A percentile compares a stretch with the other conserved stretches of the same genome.
These are phyloP conservation scores for Fistularia tabacaria DNA, from an alignment of 2,797 vertebrate species.

Conservation along the genomic window DNA sequence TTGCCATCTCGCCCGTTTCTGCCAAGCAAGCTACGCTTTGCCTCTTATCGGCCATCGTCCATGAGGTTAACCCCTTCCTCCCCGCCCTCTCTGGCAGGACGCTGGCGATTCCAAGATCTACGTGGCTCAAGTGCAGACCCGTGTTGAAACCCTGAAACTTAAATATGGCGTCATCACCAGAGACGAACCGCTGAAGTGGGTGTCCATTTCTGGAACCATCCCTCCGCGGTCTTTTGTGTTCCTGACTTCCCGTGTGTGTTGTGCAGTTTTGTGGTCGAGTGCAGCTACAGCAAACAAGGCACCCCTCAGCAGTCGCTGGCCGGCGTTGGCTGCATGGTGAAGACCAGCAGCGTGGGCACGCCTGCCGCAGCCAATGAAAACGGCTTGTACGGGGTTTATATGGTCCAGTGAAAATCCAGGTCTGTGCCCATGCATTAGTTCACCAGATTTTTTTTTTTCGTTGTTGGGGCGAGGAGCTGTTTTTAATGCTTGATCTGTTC, in stretches of 20 bases:
- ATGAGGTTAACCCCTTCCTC: too few species aligned
- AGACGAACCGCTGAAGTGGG: constrained; percentile 58
- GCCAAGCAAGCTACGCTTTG: accelerated
- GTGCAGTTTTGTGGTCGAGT: constrained; percentile 71
- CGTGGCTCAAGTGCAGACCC: constrained; percentile 65
- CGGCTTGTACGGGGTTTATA: constrained; percentile 53
- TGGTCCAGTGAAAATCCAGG: too few species aligned
- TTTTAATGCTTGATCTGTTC: too few species aligned
- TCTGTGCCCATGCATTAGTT: not conserved
- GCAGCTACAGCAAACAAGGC: constrained; percentile 53
- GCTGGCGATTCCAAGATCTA: constrained; percentile 55
- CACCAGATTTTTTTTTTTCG: not conserved
- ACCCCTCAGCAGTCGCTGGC: constrained; percentile 8
- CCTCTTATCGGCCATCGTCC: too few species aligned
- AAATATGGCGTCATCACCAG: constrained; percentile 70
- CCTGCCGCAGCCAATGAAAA: constrained; percentile 31
- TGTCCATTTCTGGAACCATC: not conserved
- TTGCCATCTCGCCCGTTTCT: constrained; percentile 4
- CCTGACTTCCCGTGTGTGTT: not conserved
- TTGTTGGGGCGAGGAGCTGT: too few species aligned
- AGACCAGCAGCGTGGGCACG: constrained; percentile 19
- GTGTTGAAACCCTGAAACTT: constrained; percentile 42
- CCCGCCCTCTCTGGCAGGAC: constrained; percentile 29
- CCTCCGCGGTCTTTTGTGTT: not conserved
- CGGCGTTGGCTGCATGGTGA: constrained; percentile 67